These are phyloP conservation scores for Ectropis grisescens DNA, from an alignment of 1,140 invertebrate species.

Conservation along the genomic window DNA sequence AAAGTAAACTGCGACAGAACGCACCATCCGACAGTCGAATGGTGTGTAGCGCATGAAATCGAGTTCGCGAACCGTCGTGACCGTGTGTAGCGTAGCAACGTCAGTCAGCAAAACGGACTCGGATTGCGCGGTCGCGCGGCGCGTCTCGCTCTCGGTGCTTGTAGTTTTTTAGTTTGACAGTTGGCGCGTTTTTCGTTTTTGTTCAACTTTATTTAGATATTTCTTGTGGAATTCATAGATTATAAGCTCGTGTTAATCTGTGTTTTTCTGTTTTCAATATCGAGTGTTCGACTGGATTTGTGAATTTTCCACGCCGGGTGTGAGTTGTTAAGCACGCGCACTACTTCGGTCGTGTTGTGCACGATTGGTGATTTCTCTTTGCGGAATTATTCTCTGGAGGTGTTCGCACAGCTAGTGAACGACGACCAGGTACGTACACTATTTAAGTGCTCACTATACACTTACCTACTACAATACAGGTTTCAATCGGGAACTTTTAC, in stretches of 20 bases:
- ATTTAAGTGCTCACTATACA: not conserved
- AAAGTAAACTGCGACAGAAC: conserved; percentile 53
- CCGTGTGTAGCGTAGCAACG: conserved; percentile 22
- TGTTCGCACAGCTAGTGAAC: conserved; percentile 24
- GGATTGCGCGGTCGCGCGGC: conserved; percentile 50
- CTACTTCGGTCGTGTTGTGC: conserved; percentile 43
- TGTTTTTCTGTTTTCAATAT: conserved; percentile 52
- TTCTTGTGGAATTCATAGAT: conserved; percentile 61
- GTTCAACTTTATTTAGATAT: conserved; percentile 49
- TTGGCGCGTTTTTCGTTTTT: conserved; percentile 65
- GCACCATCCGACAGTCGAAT: conserved; percentile 14
- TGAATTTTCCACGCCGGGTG: conserved; percentile 56
- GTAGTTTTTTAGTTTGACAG: conserved; percentile 68
- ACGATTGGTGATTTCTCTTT: conserved; percentile 54
- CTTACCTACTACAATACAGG: not conserved
- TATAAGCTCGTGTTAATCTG: conserved; percentile 64
- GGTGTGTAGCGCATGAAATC: conserved; percentile 29
- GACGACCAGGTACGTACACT: conserved; percentile 36
- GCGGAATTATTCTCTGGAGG: conserved; percentile 37
- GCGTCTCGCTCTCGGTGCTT: conserved; percentile 46
- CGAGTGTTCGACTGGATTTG: conserved; percentile 55
- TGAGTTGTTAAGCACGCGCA: conserved; percentile 61
- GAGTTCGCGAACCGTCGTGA: not conserved
- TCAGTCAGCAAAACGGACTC: conserved; percentile 63
- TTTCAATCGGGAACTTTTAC: conserved; percentile 9